A percentile compares a stretch with the other conserved stretches of the same genome.
These are phyloP conservation scores for Pogonophryne albipinna DNA, from an alignment of 2,797 vertebrate genomes.

Conservation along the genomic window DNA sequence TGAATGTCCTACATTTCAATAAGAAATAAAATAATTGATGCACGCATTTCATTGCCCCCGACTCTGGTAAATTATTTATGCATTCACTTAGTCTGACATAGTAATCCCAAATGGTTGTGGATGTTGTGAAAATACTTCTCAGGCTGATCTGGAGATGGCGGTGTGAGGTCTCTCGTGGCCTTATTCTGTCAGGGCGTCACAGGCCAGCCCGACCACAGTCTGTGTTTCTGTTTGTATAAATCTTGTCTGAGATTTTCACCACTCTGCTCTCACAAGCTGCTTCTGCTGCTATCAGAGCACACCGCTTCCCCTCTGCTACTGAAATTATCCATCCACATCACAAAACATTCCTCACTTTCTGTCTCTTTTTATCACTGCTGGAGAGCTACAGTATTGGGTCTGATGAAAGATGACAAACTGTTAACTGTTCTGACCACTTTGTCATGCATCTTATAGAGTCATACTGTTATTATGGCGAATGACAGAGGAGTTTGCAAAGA, in stretches of 20 bases:
- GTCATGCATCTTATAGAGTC: conserved; percentile 15
- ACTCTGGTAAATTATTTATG: conserved; percentile 42
- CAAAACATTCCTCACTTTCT: conserved; percentile 14
- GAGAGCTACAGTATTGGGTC: conserved; percentile 17
- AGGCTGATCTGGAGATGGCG: conserved; percentile 56
- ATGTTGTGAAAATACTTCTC: conserved; percentile 25
- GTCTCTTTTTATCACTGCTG: conserved; percentile 8
- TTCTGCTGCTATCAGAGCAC: conserved; percentile 44
- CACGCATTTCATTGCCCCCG: conserved; percentile 37
- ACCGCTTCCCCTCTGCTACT: conserved; percentile 21
- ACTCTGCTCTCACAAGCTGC: conserved; percentile 59
- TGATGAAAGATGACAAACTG: conserved; percentile 54
- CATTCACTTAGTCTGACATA: conserved; percentile 14
- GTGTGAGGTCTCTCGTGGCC: conserved; percentile 58
- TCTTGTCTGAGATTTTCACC: conserved; percentile 82
- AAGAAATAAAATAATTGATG: conserved; percentile 63
- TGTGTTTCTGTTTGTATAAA: conserved; percentile 82
- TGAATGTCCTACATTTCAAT: conserved; percentile 59
- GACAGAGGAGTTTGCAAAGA: conserved; percentile 28
- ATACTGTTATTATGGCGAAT: conserved; percentile 7
- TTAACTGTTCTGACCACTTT: conserved; percentile 34
- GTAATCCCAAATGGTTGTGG: conserved; percentile 13
- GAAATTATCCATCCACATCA: conserved; percentile 6
- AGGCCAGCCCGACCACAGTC: conserved; percentile 52
- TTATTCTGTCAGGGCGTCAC: conserved; percentile 49